Percentiles rank a stretch among this genome's conserved stretches.
These are phyloP conservation scores for Phrynosoma blainvillii DNA, from an alignment of 2,113 vertebrate genomes.

Conservation along the genomic window DNA sequence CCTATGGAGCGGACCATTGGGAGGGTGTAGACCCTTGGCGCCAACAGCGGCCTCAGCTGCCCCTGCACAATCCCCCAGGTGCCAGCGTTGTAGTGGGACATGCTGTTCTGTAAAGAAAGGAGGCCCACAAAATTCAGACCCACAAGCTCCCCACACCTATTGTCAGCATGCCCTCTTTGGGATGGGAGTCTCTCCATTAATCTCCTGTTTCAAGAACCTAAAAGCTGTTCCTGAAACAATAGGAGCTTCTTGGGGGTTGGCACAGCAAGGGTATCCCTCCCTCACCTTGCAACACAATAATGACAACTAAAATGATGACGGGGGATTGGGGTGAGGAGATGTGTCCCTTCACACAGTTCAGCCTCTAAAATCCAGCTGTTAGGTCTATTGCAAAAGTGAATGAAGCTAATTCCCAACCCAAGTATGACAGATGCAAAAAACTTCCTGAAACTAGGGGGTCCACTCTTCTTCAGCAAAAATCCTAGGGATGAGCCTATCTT, in stretches of 20 bases:
- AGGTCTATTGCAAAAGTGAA: not conserved
- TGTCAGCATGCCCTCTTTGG: not conserved
- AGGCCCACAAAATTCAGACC: not conserved
- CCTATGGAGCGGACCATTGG: slow-evolving; percentile 90
- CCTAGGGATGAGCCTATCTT: too few relatives aligned
- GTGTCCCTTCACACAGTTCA: too few relatives aligned
- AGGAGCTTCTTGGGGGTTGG: not conserved
- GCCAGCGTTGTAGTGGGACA: slow-evolving; percentile 86
- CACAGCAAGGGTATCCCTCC: too few relatives aligned
- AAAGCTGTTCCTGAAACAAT: not conserved
- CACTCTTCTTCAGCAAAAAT: too few relatives aligned
- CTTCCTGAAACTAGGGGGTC: too few relatives aligned
- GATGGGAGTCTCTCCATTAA: not conserved
- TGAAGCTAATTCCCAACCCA: not conserved
- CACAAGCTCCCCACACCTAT: too few relatives aligned
- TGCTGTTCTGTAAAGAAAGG: slow-evolving; percentile 80
- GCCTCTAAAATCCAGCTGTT: not conserved
- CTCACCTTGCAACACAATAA: too few relatives aligned
- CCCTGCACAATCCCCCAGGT: slow-evolving; percentile 87
- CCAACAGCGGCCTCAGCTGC: slow-evolving; percentile 82
- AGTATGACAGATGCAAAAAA: too few relatives aligned
- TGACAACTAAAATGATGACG: too few relatives aligned
- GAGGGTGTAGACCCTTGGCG: slow-evolving; percentile 84
- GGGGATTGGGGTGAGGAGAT: too few relatives aligned
- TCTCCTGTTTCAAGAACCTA: not conserved